Percentiles rank a stretch among this genome's conserved stretches.
These are phyloP conservation scores for Premnoplex brunnescens DNA, from an alignment of 2,797 vertebrate genomes.

Conservation along the genomic window DNA sequence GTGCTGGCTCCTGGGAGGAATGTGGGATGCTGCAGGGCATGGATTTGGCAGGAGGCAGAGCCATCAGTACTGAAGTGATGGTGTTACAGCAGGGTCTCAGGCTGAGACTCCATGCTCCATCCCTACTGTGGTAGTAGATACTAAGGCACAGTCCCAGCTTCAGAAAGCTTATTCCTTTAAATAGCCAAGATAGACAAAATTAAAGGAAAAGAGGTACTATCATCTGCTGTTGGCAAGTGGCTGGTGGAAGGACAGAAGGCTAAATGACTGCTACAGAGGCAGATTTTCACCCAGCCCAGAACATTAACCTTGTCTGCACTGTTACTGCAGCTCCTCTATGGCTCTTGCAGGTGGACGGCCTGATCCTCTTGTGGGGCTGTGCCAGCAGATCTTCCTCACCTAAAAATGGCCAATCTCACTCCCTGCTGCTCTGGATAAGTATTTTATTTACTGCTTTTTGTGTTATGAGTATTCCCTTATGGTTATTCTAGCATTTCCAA, in stretches of 20 bases:
- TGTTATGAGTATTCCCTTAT: not conserved
- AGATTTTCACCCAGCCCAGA: not conserved
- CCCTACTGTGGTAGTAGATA: not conserved
- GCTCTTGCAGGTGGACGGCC: not conserved
- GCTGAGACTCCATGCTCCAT: not conserved
- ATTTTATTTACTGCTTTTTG: not conserved
- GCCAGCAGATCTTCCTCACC: not conserved
- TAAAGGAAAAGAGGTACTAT: not conserved
- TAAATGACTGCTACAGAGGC: not conserved
- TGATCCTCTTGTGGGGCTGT: fast-evolving
- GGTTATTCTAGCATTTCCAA: not conserved
- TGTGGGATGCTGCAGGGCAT: fast-evolving
- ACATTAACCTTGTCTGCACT: not conserved
- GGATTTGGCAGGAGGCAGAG: not conserved
- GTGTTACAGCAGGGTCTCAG: not conserved
- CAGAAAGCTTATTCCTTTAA: not conserved
- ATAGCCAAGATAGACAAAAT: not conserved
- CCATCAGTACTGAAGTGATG: not conserved
- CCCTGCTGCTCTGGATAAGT: not conserved
- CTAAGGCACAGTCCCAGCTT: not conserved
- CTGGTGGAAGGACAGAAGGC: not conserved
- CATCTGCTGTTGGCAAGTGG: not conserved
- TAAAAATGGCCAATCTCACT: not conserved
- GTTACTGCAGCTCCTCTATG: not conserved
- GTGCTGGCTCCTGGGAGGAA: not conserved